Evolutionary conservation across 1,140 invertebrate species (phyloP).

Genomic region (Oryzaephilus surinamensis): DNA sequence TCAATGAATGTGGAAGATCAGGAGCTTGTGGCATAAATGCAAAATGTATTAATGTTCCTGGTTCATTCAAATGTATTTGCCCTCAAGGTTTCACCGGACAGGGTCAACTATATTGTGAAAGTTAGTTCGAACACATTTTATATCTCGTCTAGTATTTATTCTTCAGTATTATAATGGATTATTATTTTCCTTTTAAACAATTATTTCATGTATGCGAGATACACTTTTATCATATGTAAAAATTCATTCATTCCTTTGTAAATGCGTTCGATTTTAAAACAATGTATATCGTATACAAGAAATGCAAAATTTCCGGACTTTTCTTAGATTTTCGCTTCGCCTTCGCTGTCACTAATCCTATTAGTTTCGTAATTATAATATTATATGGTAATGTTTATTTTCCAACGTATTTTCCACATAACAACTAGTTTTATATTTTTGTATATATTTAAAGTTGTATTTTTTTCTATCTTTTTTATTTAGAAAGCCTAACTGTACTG

Average conservation of each 20-base stretch:
- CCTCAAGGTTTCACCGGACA: slow-evolving; percentile 72
- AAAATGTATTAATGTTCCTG: slow-evolving; percentile 84
- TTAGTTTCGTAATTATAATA: slow-evolving; percentile 10
- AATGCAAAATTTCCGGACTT: no score
- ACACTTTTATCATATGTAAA: no score
- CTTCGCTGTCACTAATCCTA: slow-evolving; percentile 8
- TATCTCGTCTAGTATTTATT: no score
- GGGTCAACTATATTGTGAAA: slow-evolving; percentile 59
- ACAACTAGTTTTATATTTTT: slow-evolving; percentile 15
- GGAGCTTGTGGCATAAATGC: slow-evolving; percentile 76
- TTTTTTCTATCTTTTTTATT: slow-evolving; percentile 3
- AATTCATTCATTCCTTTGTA: no score
- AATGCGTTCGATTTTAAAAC: no score
- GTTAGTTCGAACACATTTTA: no score
- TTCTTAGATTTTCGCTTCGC: slow-evolving; percentile 5
- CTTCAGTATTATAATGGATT: no score
- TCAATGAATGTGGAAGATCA: slow-evolving; percentile 55
- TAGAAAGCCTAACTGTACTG: slow-evolving; percentile 29
- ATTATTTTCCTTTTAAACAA: no score
- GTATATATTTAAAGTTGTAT: background rate
- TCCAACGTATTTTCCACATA: slow-evolving; percentile 29
- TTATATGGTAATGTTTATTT: slow-evolving; percentile 8
- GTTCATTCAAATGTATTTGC: slow-evolving; percentile 86
- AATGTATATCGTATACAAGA: no score
- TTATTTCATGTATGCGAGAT: no score